phyloP scores from a whole-genome alignment of 2,888 invertebrate genomes.

The Tubulanus polymorphus region DNA sequence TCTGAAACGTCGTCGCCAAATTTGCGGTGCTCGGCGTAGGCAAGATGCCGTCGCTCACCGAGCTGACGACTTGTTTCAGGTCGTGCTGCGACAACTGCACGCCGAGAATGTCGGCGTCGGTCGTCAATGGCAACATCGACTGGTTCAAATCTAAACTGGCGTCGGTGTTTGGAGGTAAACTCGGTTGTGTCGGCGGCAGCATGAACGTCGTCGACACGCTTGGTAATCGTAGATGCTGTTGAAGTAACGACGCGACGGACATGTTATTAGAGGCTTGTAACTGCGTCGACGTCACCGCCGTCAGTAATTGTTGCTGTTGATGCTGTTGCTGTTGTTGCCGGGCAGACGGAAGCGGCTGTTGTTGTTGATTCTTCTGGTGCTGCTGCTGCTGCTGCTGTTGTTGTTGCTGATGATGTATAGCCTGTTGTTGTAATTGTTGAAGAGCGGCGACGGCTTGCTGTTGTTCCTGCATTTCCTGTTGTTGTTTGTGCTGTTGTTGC shows the following conservation, averaged over 20 bases:
- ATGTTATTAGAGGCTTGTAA: slow-evolving; percentile 9
- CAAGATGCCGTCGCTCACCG: too few species aligned
- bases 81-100: too few species aligned
- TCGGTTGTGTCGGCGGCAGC: too few species aligned
- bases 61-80: too few species aligned
- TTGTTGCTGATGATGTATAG: slow-evolving; percentile 21
- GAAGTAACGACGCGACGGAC: slow-evolving; percentile 9
- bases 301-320: slow-evolving; percentile 43
- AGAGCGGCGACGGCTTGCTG: slow-evolving; percentile 10
- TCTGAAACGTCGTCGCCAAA: too few species aligned
- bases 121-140: too few species aligned
- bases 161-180: too few species aligned
- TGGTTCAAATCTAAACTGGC: too few species aligned
- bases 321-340: slow-evolving; percentile 42
- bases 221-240: too few species aligned
- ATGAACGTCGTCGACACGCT: too few species aligned
- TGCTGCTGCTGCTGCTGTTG: slow-evolving; percentile 2
- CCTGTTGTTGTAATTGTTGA: slow-evolving; percentile 16
- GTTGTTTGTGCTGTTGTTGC: slow-evolving; percentile 19
- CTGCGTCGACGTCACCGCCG: slow-evolving; percentile 6
- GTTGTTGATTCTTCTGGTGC: slow-evolving; percentile 24
- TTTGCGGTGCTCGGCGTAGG: too few species aligned
- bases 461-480: slow-evolving; percentile 12
- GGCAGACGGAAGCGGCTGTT: slow-evolving; percentile 19
- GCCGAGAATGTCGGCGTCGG: too few species aligned